A percentile compares a stretch with the other conserved stretches of the same genome.
phyloP scores from a whole-genome alignment of 2,113 vertebrate genomes.

The Tychaedon coryphoeus region DNA sequence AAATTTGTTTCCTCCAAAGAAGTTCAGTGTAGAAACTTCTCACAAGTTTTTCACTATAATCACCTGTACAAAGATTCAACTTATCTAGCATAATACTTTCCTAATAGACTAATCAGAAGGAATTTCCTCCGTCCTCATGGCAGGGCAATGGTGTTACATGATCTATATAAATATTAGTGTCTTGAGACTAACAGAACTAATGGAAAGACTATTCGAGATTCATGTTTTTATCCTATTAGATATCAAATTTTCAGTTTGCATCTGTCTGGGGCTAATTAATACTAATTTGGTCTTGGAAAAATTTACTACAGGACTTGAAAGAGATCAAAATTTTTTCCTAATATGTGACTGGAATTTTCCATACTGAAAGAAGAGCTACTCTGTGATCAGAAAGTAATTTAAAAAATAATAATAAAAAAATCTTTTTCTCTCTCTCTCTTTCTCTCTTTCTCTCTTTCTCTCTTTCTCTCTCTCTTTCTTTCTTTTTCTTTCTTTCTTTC shows the following conservation, averaged over 20 bases:
- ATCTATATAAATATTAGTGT: not conserved
- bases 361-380: not conserved
- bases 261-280: not conserved
- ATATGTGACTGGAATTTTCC: not conserved
- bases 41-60: not conserved
- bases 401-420: no score
- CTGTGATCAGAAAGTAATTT: not conserved
- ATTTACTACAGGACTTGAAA: not conserved
- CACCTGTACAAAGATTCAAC: not conserved
- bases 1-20: not conserved
- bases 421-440: accelerated
- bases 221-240: not conserved
- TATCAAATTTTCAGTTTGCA: not conserved
- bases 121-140: not conserved
- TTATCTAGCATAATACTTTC: not conserved
- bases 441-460: not conserved
- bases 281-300: not conserved
- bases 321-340: not conserved
- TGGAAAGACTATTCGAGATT: not conserved
- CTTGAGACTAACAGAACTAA: not conserved
- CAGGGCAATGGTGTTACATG: accelerated
- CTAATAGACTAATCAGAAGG: not conserved
- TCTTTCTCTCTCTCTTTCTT: no score
- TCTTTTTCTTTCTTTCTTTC: accelerated
- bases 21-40: not conserved